Evolutionary conservation across 64 coral and sea anemone species (phyloP).

Genomic region (Montipora capricornis): DNA sequence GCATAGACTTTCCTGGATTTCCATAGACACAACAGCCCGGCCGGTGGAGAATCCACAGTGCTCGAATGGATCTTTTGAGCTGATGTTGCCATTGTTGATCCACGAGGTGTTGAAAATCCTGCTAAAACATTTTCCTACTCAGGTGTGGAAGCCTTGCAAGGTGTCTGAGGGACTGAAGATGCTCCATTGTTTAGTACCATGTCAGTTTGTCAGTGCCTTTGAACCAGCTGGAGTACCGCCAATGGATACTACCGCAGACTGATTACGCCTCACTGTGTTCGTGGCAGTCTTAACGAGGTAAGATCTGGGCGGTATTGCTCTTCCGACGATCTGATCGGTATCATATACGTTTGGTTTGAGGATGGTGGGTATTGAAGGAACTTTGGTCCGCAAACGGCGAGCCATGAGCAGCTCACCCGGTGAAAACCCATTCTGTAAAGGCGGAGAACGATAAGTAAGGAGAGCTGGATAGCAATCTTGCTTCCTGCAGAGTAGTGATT

Average conservation of each 20-base stretch:
- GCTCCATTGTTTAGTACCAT: background rate
- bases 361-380: too few relatives aligned
- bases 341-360: too few relatives aligned
- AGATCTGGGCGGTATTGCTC: slow-evolving; percentile 3
- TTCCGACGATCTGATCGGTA: background rate
- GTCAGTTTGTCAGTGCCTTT: background rate
- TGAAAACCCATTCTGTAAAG: background rate
- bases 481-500: background rate
- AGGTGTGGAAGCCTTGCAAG: background rate
- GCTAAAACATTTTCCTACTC: background rate
- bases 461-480: background rate
- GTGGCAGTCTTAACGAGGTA: slow-evolving; percentile 39
- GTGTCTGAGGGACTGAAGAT: too few relatives aligned
- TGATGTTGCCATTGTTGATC: background rate
- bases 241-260: background rate
- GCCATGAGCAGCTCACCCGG: slow-evolving; percentile 2
- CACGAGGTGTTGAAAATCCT: too few relatives aligned
- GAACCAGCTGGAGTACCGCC: background rate
- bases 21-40: background rate
- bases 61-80: background rate
- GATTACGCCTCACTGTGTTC: slow-evolving; percentile 2
- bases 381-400: too few relatives aligned
- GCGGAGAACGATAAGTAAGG: slow-evolving; percentile 45
- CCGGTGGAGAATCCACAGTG: background rate
- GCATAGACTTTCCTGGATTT: too few relatives aligned